Evolutionary conservation across 2,113 vertebrate genomes (phyloP).

Genomic region (Rhynchopsitta pachyrhyncha): DNA sequence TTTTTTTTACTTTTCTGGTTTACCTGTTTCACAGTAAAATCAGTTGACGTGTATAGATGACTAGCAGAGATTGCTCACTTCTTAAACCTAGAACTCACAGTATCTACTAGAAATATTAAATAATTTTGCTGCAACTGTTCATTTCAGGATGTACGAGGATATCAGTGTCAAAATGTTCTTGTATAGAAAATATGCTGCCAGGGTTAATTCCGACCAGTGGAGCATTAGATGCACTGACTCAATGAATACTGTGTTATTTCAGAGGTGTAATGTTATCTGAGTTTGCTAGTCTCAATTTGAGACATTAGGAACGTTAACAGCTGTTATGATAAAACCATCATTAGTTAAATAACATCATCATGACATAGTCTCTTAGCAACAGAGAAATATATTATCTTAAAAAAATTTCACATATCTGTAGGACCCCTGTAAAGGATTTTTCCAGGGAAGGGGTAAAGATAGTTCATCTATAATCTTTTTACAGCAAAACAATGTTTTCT

Average conservation of each 20-base stretch:
- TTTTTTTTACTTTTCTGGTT: neutral
- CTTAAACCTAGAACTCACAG: neutral
- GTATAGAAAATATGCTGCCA: accelerated
- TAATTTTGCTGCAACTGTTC: neutral
- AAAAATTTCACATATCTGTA: neutral
- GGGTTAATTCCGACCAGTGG: neutral
- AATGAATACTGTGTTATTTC: neutral
- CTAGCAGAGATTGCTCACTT: neutral
- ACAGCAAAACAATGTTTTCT: neutral
- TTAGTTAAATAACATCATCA: neutral
- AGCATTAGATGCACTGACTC: neutral
- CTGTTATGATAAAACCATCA: neutral
- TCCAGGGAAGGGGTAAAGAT: neutral
- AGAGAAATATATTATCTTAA: neutral
- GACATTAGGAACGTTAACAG: neutral
- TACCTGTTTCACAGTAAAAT: neutral
- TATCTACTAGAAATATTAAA: neutral
- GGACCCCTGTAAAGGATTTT: neutral
- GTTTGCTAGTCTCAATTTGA: neutral
- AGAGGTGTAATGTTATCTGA: neutral
- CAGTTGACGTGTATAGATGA: neutral
- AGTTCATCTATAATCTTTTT: neutral
- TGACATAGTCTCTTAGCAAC: neutral
- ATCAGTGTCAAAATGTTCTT: accelerated
- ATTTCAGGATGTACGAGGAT: accelerated